These are phyloP conservation scores for Cactoblastis cactorum DNA, from an alignment of 2,888 invertebrate genomes.

Conservation along the genomic window DNA sequence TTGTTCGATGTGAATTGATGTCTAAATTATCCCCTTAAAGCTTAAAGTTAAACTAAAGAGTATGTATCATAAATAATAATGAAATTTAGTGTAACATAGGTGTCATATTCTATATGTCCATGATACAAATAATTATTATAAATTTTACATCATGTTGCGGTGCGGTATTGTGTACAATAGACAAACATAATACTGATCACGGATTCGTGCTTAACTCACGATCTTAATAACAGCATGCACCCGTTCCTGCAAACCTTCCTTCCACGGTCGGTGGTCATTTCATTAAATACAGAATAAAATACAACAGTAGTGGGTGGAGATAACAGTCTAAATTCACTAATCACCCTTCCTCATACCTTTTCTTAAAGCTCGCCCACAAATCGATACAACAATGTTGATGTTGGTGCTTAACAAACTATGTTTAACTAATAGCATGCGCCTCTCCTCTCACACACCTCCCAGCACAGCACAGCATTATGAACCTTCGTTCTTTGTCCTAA, in stretches of 20 bases:
- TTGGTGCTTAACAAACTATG: constrained; percentile 46
- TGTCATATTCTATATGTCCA: constrained; percentile 13
- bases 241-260: constrained; percentile 57
- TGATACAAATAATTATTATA: too few relatives aligned
- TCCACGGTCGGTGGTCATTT: constrained; percentile 40
- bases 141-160: too few relatives aligned
- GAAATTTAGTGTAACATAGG: constrained; percentile 32
- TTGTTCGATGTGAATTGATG: constrained; percentile 51
- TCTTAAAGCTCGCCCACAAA: constrained; percentile 36
- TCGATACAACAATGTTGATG: constrained; percentile 28
- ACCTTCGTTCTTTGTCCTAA: constrained; percentile 3
- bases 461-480: constrained; percentile 37
- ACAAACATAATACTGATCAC: constrained; percentile 24
- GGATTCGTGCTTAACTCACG: constrained; percentile 36
- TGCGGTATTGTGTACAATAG: constrained; percentile 20
- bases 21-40: constrained; percentile 49
- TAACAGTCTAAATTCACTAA: constrained; percentile 49
- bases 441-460: constrained; percentile 47
- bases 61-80: constrained; percentile 37
- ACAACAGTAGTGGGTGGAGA: constrained; percentile 30
- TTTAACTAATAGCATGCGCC: constrained; percentile 57
- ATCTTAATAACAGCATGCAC: constrained; percentile 53
- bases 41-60: too few relatives aligned
- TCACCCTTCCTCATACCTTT: constrained; percentile 44
- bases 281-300: constrained; percentile 3